A percentile compares a stretch with the other conserved stretches of the same genome.
Conservation (phyloP, 2,797 vertebrate species). For the Smutsia temminckii region DNA sequence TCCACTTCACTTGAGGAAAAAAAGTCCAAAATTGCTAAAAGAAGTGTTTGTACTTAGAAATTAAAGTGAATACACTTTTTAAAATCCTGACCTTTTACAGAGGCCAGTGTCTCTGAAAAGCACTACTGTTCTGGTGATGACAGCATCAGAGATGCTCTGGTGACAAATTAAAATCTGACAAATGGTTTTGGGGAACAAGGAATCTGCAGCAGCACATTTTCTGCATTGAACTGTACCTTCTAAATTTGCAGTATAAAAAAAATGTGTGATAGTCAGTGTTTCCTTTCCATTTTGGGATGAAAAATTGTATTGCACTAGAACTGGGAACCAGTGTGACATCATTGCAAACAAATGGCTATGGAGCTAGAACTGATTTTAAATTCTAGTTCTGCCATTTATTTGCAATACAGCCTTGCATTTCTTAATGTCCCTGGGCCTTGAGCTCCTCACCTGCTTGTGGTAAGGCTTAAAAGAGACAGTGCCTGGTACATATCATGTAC, state of each 20-base stretch:
- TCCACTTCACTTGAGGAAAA: background rate
- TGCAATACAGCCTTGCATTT: background rate
- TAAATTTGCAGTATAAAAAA: background rate
- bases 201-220: background rate
- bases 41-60: background rate
- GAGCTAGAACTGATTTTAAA: constrained; percentile 19
- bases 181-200: background rate
- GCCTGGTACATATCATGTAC: background rate
- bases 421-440: background rate
- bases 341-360: background rate
- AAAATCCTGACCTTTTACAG: background rate
- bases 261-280: constrained; percentile 12
- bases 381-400: background rate
- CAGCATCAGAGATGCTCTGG: background rate
- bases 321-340: background rate
- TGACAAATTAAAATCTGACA: background rate
- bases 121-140: background rate
- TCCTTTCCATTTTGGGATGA: background rate
- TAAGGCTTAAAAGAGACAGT: constrained; percentile 50
- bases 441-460: background rate
- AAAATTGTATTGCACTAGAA: background rate
- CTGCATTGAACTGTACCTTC: background rate
- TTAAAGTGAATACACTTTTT: background rate
- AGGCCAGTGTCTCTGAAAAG: background rate
- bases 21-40: background rate